Base-by-base conservation (phyloP, 1,140 invertebrate genomes). In the Achroia grisella region DNA sequence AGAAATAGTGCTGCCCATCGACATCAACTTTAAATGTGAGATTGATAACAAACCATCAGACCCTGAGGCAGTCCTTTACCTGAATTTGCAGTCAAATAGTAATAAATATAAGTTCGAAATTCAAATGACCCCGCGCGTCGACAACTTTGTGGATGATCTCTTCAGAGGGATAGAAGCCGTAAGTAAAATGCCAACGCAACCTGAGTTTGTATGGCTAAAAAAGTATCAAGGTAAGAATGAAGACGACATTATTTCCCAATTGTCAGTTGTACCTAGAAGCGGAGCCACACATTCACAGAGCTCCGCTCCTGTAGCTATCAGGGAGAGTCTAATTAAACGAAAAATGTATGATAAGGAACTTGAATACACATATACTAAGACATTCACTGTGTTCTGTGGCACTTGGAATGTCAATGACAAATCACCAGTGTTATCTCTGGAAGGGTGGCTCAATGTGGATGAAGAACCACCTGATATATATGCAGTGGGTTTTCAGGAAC, bases 341-440 rank as follows among this genome's bases (percentile, higher is more conserved):
- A 91, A 95, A 60, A 93, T 97, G 90, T 88, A 89, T 51, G 89
- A 92, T 56, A 92, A 93, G 74, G 93, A 96, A 75, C 88, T 91
- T 61, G 92, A 95, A 52, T 97, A 95, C 73, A 96, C 93, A 23
- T 90, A 93, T 63, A 90, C 90, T 27, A 89, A 93, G 73, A 89
- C 86, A 54, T 92, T 95, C 54, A 91, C 89, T 62, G 88, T 98
- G 57, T 97, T 95, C 78, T 90, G 94, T 81, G 96, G 94, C 6
- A 98, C 97, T 0, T 99, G 97, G 96, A 99, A 99, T 88, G 97
- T 99, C 0, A 99, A 99, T 89, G 97, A 97, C 12, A 94, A 97
- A 85, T 89, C 93, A 8, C 93, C 96, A 10, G 89, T 90, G 1
- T 89, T 91, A 43, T 87, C 89, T 0, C 76, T 98, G 11, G 86